A percentile compares a stretch with the other conserved stretches of the same genome.
These are phyloP conservation scores for Eumacrocentrus americanus DNA, from an alignment of 2,888 invertebrate genomes.

Conservation along the genomic window DNA sequence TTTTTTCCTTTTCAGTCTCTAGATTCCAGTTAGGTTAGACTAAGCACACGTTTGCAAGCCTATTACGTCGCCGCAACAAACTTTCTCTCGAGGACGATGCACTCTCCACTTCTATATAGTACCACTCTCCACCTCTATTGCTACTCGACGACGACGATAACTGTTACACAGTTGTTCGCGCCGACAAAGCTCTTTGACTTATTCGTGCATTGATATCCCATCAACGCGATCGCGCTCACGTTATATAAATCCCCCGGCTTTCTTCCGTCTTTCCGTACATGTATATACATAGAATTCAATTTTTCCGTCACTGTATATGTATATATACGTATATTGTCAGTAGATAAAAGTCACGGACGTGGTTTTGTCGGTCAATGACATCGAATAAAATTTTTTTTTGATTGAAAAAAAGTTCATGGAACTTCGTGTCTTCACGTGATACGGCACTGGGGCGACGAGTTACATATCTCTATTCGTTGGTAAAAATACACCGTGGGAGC, in stretches of 20 bases:
- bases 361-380: too few relatives aligned
- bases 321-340: too few relatives aligned
- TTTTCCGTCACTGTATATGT: too few relatives aligned
- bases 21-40: slow-evolving; percentile 4
- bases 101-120: slow-evolving; percentile 48
- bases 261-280: background rate
- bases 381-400: too few relatives aligned
- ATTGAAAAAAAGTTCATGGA: background rate
- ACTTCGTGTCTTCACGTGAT: background rate
- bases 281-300: too few relatives aligned
- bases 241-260: background rate
- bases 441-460: slow-evolving; percentile 35
- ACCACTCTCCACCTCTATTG: slow-evolving; percentile 6
- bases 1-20: background rate
- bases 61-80: slow-evolving; percentile 51
- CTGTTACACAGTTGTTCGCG: too few relatives aligned
- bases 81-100: slow-evolving; percentile 61
- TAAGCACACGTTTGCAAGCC: slow-evolving; percentile 21
- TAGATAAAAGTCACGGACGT: too few relatives aligned
- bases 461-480: slow-evolving; percentile 48
- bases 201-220: slow-evolving; percentile 7
- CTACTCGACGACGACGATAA: background rate
- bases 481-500: slow-evolving; percentile 61
- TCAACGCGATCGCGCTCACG: slow-evolving; percentile 3
- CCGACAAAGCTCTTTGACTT: slow-evolving; percentile 35